Percentiles rank a stretch among this genome's conserved stretches.
Evolutionary conservation across 2,113 vertebrate genomes (phyloP).

Genomic region (Cavia aperea): DNA sequence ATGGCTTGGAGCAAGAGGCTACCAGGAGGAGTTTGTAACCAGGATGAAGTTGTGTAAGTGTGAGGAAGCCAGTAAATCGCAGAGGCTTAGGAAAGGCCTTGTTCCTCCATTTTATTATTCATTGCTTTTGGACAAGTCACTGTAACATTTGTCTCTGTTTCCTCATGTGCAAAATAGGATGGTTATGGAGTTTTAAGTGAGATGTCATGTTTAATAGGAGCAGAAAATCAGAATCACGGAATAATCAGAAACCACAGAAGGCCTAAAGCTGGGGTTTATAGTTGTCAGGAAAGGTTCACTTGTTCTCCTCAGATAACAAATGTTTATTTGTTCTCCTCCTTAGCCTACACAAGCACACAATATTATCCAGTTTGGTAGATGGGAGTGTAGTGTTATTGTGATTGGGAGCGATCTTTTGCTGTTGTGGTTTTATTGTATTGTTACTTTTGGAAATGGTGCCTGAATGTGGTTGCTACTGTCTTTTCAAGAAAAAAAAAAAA

Average conservation of each 20-base stretch:
- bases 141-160: neutral
- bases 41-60: neutral
- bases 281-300: neutral
- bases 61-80: neutral
- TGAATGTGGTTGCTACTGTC: neutral
- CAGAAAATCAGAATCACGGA: neutral
- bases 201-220: neutral
- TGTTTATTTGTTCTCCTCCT: neutral
- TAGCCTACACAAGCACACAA: neutral
- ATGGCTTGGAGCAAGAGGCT: neutral
- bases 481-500: neutral
- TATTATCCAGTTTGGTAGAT: neutral
- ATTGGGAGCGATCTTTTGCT: neutral
- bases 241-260: neutral
- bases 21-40: neutral
- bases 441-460: neutral
- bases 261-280: neutral
- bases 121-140: neutral
- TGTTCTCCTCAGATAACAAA: neutral
- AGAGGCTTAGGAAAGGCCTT: neutral
- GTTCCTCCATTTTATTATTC: neutral
- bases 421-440: neutral
- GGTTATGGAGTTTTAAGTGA: neutral
- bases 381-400: neutral
- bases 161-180: neutral